Evolutionary conservation across 2,888 invertebrate species (phyloP), one percentile per base, ranked within the genome.

Genomic region (Diadegma fenestrale): DNA sequence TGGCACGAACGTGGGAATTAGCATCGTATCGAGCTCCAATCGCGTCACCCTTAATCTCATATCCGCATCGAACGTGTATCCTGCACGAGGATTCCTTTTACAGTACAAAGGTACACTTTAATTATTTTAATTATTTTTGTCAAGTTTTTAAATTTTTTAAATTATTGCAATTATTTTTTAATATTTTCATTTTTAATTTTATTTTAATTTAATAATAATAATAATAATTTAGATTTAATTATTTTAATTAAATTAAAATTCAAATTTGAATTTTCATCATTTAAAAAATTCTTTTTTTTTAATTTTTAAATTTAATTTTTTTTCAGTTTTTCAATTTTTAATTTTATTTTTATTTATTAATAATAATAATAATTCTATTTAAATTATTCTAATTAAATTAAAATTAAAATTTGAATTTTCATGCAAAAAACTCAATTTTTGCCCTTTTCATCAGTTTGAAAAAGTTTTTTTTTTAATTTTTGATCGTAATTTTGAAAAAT

Each of bases 31-130:
- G 4, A 90, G 90, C 33, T 91, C 92, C 64, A 93, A 92, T 82
- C 84, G 90, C 43, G 86, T 94, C 71, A 93, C 93, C 66, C 91
- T 94, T 64, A 92, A 94, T 87, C 90, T 94, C 41, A 89, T 94
- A 43, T 91, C 92, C 4, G 89, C 92, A 19, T 83, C 88, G 45
- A 91, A 84, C 51, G 68, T 94, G 4, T 92, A 91, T 87, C 91
- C 92, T 0, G 92, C 92, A 5, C 89, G 94, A 64, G 94, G 94
- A 82, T 93, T 94, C 82, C 90, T 94, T 41, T 82, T 94, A 26
- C 92, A 93, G 81, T 94, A 94, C 72, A 91, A 93, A 92, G 94
- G 94, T 94, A 84, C 43, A 76, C 10, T 30, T 12, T 12, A 12
- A 22, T 54, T n/a, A n/a, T 22, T 51, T 8, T 2, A 19, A 0